These are phyloP conservation scores for Alcedo quadribrachys DNA, from an alignment of 2,797 vertebrate genomes.

Conservation along the genomic window DNA sequence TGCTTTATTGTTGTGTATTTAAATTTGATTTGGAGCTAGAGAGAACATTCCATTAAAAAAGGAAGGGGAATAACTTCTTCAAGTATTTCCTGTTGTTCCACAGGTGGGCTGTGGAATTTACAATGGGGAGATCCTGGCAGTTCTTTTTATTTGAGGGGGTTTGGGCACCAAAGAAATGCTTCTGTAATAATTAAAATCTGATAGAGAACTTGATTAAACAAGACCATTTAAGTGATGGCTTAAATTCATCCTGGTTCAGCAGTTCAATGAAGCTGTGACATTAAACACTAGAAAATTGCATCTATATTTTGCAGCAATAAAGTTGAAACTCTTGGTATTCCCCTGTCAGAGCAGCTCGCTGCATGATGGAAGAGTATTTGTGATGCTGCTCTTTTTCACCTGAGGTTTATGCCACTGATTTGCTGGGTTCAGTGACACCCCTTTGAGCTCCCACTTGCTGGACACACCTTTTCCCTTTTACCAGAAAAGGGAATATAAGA, in stretches of 20 bases:
- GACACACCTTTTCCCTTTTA: neutral
- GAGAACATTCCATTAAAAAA: conserved; percentile 37
- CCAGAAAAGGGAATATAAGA: neutral
- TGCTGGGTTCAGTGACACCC: neutral
- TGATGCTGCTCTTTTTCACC: accelerated
- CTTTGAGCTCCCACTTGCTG: neutral
- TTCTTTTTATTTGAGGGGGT: neutral
- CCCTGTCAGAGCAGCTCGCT: neutral
- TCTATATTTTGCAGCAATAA: neutral
- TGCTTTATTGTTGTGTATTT: conserved; percentile 68
- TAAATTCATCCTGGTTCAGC: neutral
- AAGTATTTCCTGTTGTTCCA: conserved; percentile 23
- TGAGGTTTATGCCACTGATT: neutral
- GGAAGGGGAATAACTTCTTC: conserved; percentile 1
- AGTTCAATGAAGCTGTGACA: neutral
- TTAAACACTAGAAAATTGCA: neutral
- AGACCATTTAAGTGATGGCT: neutral
- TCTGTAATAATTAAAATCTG: neutral
- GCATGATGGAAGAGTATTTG: no score
- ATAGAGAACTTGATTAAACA: neutral
- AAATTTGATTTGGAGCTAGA: conserved; percentile 62
- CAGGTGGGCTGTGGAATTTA: neutral
- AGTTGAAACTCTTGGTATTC: neutral
- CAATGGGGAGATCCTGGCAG: neutral
- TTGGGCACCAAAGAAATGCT: neutral